Base-by-base conservation (phyloP, 2,113 vertebrate genomes). In the Acanthisitta chloris region DNA sequence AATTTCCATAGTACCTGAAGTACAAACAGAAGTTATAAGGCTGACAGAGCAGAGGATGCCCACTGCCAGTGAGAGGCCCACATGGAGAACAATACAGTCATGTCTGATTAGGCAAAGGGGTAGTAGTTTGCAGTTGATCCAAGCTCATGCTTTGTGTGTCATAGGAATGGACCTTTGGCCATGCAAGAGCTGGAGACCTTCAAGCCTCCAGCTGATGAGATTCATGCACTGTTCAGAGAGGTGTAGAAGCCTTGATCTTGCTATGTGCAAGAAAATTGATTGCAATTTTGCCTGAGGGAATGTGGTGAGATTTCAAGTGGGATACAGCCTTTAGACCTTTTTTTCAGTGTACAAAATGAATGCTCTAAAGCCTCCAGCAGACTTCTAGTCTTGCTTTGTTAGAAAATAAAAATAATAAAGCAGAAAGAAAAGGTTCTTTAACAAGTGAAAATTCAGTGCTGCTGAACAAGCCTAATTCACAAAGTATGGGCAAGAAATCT, bases 21-120 rank as follows among this genome's bases (percentile, higher is more conserved):
- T 11, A 10, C 8, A 16, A 5, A n/a, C 9, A 21, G 8, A 29
- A 65, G 28, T 45, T 26, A 8, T 0, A 6, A 0, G 3, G 14
- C 14, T 9, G 14, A 6, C 14, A 79, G 59, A 20, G 45, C 52
- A 66, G 38, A 34, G 45, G 28, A 10, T 61, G 46, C n/a, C 36
- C 52, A 34, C 1, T 26, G 19, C 18, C 78, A 59, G 65, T 13
- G 42, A 12, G 9, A 48, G 45, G 10, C 45, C n/a, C n/a, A 26
- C 12, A 9, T 20, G 65, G 45, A 24, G 69, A 58, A 12, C 45
- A 66, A 1, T n/a, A 24, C 46, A 24, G 12, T 11, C 36, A 8
- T 12, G 51, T 28, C 10, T 24, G n/a, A 25, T 29, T 4, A 14
- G 76, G 67, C 17, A 33, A 13, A 13, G 59, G 49, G 5, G 14